Conservation (phyloP, 2,888 invertebrate genomes). For the Cotesia congregata region DNA sequence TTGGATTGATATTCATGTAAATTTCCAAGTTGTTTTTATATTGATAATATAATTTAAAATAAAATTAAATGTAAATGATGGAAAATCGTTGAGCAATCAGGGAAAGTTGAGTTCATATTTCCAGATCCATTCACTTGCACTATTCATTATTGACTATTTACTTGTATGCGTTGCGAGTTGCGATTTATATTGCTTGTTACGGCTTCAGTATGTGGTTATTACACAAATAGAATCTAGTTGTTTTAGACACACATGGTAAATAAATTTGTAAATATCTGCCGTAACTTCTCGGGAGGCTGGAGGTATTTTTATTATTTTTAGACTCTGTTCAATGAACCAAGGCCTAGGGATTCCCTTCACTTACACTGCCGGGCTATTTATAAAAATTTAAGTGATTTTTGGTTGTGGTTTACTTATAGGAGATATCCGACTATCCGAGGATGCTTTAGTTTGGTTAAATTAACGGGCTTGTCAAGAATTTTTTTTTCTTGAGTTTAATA, state of each 20-base stretch:
- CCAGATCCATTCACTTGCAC: constrained; percentile 9
- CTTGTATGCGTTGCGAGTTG: neutral
- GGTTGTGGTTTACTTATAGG: too few species aligned
- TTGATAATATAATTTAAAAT: neutral
- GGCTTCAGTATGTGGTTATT: neutral
- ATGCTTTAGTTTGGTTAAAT: too few species aligned
- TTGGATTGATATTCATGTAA: too few species aligned
- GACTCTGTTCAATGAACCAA: neutral
- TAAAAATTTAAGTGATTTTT: too few species aligned
- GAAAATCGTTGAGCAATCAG: constrained; percentile 18
- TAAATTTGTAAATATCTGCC: neutral
- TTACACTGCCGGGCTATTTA: neutral
- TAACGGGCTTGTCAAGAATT: too few species aligned
- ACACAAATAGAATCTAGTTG: neutral
- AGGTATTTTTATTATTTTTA: neutral
- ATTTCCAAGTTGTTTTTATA: too few species aligned
- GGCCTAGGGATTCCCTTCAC: neutral
- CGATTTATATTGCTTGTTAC: too few species aligned
- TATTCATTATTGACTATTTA: neutral
- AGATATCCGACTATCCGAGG: too few species aligned
- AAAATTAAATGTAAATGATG: neutral
- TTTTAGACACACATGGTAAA: neutral
- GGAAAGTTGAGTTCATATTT: constrained; percentile 27
- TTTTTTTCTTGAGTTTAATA: too few species aligned
- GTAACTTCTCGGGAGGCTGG: neutral